Evolutionary conservation across 2,113 vertebrate genomes (phyloP), one percentile per base, ranked within the genome.

Genomic region (Eretmodus cyanostictus): DNA sequence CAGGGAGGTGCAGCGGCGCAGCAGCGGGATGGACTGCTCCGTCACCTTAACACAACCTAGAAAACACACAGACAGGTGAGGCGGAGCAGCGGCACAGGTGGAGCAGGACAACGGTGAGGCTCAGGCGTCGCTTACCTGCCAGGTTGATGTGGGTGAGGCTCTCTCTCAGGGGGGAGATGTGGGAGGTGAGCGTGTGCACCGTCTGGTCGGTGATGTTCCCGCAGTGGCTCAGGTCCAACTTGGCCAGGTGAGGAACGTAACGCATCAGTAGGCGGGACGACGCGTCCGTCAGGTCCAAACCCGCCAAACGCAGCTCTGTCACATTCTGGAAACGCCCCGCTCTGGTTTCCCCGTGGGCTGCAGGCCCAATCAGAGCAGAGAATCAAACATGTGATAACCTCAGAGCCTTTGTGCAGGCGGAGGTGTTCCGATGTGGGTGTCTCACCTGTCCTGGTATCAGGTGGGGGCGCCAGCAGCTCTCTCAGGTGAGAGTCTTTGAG

Each of bases 401-500:
- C 5, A 51, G 4, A 53, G 84, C 11, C 17, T 36, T n/a, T 47
- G 42, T 31, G 27, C 10, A 47, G 7, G 68, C 9, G 3, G 71
- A 49, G 45, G 76, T 16, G 47, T 8, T 53, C 19, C 19, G 3
- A 29, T 2, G 54, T 1, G 38, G 16, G 42, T 2, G 29, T 10
- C 89, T 92, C 86, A 98, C 97, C 98, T 97, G 97, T 97, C 92
- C 97, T 94, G 34, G 96, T 95, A 92, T 98, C 98, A 9, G 94
- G 91, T 2, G 96, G 96, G 24, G 97, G 97, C 31, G 97, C 95
- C 80, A 98, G 96, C 91, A 98, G 96, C 94, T 98, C 98, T 2
- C 97, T 97, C 90, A 98, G 97, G 91, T 98, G 97, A 1, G 97
- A 97, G 89, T 98, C 98, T 92, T 98, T 98, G 34, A 98, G 96